Base-by-base conservation (phyloP, 37 sponge, comb jelly and placozoan genomes). In the Aphrocallistes beatrix region DNA sequence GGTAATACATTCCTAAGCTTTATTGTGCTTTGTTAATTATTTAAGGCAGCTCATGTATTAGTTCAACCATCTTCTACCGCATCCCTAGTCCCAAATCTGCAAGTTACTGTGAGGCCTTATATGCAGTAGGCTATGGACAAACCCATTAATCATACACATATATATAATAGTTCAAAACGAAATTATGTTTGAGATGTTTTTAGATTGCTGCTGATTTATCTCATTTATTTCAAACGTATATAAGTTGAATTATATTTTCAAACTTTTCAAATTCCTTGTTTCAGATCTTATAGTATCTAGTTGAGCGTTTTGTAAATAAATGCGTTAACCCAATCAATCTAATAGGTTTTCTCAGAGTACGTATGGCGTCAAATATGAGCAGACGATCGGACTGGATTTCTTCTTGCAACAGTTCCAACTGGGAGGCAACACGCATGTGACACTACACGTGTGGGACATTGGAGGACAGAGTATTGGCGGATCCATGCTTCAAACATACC, bases 391-490 rank as follows among this genome's bases (percentile, higher is more conserved):
- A 0, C 84, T 97, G 9, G 98, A 97, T 51, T 97, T 97, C 91
- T 97, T 95, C 69, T 84, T 97, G 85, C 90, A 91, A 13, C 75
- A 60, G n/a, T 60, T 60, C 34, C 28, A 60, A 30, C 21, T 60
- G 3, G 85, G 37, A 47, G 13, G 45, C 45, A 60, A 86, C 50
- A 85, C 83, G 16, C 84, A 94, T 37, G 94, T 94, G 1, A 85
- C 95, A 0, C 86, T 97, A 21, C 95, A 93, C 83, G 94, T 98
- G 36, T 95, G 99, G 99, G 99, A 95, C 85, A 98, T 95, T 81
- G 99, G 99, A 10, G 99, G 99, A 0, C 99, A 95, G 75, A 89
- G 94, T 0, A 84, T 98, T 23, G 99, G 99, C 13, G 99, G 99
- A 21, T 85, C 85, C 37, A 97, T 97, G 98, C 89, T 97, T 84